Evolutionary conservation across 1,140 invertebrate genomes (phyloP), one percentile per base, ranked within the genome.

Genomic region (Caerostris darwini): DNA sequence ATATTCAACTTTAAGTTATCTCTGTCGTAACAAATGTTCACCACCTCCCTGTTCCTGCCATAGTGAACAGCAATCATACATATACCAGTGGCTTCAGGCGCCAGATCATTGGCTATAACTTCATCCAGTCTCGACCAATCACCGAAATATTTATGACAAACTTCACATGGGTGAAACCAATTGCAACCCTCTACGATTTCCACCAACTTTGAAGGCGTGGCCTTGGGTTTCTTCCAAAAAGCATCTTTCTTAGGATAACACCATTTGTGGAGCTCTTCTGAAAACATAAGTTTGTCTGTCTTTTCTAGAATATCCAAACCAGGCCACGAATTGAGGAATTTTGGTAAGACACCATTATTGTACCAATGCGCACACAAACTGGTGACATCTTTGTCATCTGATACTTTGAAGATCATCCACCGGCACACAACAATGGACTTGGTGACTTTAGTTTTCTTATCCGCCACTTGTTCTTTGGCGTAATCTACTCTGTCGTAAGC

Each of bases 181-280:
- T 67, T 19, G 54, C 91, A 93, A 17, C 34, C 57, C 8, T 64
- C 34, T 3, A 93, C 67, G 4, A 86, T 82, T 50, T 93, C 91
- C 2, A 87, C 61, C 6, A 56, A 3, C 34, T 93, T 93, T 7
- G 82, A 19, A 7, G 82, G 58, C 1, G 34, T 5, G 0, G 34
- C 3, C 12, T 93, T 93, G 2, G 82, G 50, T 50, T 93, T 93
- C 53, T 34, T 83, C 91, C 91, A 93, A 7, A 86, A 61, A 3
- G 91, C 50, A 6, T 93, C 83, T 71, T 87, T 93, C 82, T 69
- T 67, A 10, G 91, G 91, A 19, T 93, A 71, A 57, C 91, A 93
- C 91, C 91, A 93, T 58, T 93, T 93, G 19, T 93, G 91, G 17
- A 71, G 57, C 19, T 86, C 56, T 14, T 93, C 58, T 19, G 82